Evolutionary conservation across 2,797 vertebrate species (phyloP).

Genomic region (Anolis apletophallus): DNA sequence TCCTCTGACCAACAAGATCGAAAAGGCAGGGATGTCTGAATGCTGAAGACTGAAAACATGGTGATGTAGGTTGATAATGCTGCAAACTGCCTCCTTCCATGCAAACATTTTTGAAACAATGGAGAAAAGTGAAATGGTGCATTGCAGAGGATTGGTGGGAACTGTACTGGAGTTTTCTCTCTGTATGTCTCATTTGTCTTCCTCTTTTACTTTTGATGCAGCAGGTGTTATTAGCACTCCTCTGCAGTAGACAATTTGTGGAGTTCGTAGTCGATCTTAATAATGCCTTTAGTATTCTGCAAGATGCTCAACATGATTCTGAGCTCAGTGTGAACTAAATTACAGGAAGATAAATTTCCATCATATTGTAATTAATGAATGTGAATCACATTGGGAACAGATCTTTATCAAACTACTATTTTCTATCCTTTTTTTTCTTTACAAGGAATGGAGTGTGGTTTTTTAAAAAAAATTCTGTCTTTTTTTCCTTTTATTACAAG

Average conservation of each 20-base stretch:
- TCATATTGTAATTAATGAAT: slow-evolving; percentile 64
- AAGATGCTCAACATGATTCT: slow-evolving; percentile 57
- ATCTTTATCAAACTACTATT: slow-evolving; percentile 36
- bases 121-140: slow-evolving; percentile 49
- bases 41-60: slow-evolving; percentile 31
- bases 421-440: not conserved
- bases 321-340: slow-evolving; percentile 54
- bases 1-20: not conserved
- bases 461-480: too few relatives aligned
- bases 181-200: slow-evolving; percentile 41
- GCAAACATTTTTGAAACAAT: slow-evolving; percentile 51
- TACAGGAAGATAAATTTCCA: slow-evolving; percentile 47
- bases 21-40: slow-evolving; percentile 53
- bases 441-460: slow-evolving; percentile 7
- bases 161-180: slow-evolving; percentile 17
- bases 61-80: slow-evolving; percentile 36
- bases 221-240: slow-evolving; percentile 55
- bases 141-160: slow-evolving; percentile 32
- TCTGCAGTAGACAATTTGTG: slow-evolving; percentile 49
- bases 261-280: slow-evolving; percentile 58
- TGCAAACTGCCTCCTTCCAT: not conserved
- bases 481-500: not conserved
- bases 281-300: slow-evolving; percentile 58
- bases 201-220: slow-evolving; percentile 44
- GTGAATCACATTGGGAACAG: slow-evolving; percentile 45